phyloP scores from a whole-genome alignment of 2,888 invertebrate species.

The Zele albiditarsus region DNA sequence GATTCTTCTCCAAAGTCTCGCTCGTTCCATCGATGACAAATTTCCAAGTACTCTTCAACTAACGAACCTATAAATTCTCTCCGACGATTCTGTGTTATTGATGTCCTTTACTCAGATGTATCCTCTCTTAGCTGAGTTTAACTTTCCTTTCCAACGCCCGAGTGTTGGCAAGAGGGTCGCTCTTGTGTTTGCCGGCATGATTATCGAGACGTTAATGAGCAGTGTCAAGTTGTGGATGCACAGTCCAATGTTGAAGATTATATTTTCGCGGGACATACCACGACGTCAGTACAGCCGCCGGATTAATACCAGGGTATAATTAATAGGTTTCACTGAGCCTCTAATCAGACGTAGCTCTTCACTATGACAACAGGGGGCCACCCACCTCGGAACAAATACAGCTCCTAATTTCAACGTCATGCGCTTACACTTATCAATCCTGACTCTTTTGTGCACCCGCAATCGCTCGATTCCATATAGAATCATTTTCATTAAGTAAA shows the following conservation, averaged over 20 bases:
- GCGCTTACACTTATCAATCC: conserved; percentile 1
- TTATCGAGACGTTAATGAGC: conserved; percentile 45
- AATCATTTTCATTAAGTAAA: not conserved
- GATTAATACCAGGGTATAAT: conserved; percentile 55
- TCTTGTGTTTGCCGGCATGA: conserved; percentile 41
- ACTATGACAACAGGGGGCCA: conserved; percentile 58
- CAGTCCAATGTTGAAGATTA: conserved; percentile 52
- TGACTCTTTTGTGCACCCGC: conserved; percentile 5
- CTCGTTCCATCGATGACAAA: conserved; percentile 11
- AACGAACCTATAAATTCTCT: conserved; percentile 30
- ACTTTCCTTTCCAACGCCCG: conserved; percentile 9
- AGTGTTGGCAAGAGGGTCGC: conserved; percentile 17
- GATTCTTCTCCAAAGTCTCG: not conserved
- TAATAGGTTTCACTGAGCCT: conserved; percentile 66
- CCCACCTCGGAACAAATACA: conserved; percentile 60
- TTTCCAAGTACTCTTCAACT: conserved; percentile 12
- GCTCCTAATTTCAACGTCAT: conserved; percentile 61
- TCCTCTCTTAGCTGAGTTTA: conserved; percentile 22
- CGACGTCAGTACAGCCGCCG: conserved; percentile 58
- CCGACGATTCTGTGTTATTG: conserved; percentile 28
- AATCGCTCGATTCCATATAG: not conserved
- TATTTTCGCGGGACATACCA: conserved; percentile 58
- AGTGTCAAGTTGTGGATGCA: conserved; percentile 31
- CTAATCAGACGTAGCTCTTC: conserved; percentile 70
- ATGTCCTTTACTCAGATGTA: conserved; percentile 18